Evolutionary conservation across 2,113 vertebrate species (phyloP), one percentile per base, ranked within the genome.

Genomic region (Triplophysa tibetana): DNA sequence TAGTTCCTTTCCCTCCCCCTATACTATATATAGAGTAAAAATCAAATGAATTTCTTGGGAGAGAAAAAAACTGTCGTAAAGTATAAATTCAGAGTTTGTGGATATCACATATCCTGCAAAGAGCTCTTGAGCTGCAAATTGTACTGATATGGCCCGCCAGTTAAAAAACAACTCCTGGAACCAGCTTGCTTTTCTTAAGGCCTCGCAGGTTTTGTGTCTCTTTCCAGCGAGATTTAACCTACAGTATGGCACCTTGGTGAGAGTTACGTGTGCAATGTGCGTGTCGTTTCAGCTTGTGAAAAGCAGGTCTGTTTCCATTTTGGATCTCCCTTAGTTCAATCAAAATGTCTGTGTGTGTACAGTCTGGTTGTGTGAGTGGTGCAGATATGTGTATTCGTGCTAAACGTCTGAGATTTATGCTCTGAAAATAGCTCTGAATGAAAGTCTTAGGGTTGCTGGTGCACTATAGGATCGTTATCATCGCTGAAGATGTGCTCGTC

Each of bases 201-300:
- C 58, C 23, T 75, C 33, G 23, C 1, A 21, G 12, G 21, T 23
- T 14, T n/a, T 2, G 1, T 17, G 56, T 48, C 48, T 77, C 60
- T 33, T 19, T 41, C 21, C 54, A 69, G 70, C 29, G 54, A 43
- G 52, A 67, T 81, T 75, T 68, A 62, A 67, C 66, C 56, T 70
- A 29, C 29, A 29, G 29, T 29, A 56, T 70, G 29, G 23, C 54
- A 56, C 45, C 50, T 33, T 29, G 64, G 77, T 79, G 70, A 65
- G 66, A 80, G 73, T 77, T 83, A 26, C n/a, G 56, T 72, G 77
- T n/a, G n/a, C 77, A 62, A 60, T 67, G 12, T 41, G n/a, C 1
- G 8, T 41, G 14, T 65, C 65, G 19, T 63, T 21, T 54, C 14
- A 70, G 29, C n/a, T 45, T 38, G 38, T 56, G 64, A 48, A 82